Evolutionary conservation across 2,888 invertebrate genomes (phyloP).

Genomic region (Paralinhomoeus sp.): DNA sequence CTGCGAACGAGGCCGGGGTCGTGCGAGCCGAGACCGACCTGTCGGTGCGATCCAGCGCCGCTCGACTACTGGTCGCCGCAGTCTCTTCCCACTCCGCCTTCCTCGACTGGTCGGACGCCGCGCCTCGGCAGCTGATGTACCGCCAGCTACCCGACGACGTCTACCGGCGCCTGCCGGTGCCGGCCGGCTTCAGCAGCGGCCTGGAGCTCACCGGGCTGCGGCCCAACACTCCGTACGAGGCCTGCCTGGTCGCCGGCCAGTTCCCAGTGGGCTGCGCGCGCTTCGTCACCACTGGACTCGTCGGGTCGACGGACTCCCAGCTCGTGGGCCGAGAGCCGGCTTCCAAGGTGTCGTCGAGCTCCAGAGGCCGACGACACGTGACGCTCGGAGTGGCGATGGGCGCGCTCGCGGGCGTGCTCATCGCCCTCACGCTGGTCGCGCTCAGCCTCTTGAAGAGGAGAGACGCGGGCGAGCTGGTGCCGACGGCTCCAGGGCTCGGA

Average conservation of each 20-base stretch:
- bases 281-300: too few species aligned
- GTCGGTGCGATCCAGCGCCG: background rate
- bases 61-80: background rate
- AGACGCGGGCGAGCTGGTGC: too few species aligned
- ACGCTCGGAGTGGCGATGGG: too few species aligned
- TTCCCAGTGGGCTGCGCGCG: slow-evolving; percentile 23
- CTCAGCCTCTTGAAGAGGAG: too few species aligned
- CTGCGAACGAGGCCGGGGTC: slow-evolving; percentile 23
- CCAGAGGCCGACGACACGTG: background rate
- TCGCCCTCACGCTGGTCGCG: too few species aligned
- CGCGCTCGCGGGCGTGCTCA: too few species aligned
- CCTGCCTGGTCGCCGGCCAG: slow-evolving; percentile 29
- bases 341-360: too few species aligned
- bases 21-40: slow-evolving; percentile 17
- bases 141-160: background rate
- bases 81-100: background rate
- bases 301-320: too few species aligned
- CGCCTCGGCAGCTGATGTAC: background rate
- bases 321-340: too few species aligned
- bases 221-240: slow-evolving; percentile 28
- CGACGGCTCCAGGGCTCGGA: too few species aligned
- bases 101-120: background rate
- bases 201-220: slow-evolving; percentile 28
- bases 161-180: slow-evolving; percentile 10
- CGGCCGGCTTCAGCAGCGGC: slow-evolving; percentile 16